phyloP scores from a whole-genome alignment of 2,113 vertebrate genomes.

The Dendrocopos noguchii region DNA sequence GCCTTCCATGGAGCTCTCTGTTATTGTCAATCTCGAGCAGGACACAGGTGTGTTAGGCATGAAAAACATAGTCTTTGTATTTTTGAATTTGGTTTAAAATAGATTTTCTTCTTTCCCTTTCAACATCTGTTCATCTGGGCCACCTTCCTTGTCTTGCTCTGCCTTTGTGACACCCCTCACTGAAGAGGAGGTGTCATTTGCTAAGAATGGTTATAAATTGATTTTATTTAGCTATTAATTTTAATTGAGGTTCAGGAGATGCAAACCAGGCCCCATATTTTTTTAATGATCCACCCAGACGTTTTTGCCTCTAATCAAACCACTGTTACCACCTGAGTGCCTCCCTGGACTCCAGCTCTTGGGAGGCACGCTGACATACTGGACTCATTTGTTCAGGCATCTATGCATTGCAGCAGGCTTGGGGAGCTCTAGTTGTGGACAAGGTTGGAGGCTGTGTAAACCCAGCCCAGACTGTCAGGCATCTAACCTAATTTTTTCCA shows the following conservation, averaged over 20 bases:
- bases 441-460: constrained; percentile 4
- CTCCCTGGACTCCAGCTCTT: background rate
- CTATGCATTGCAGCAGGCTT: background rate
- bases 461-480: background rate
- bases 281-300: background rate
- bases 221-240: background rate
- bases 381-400: background rate
- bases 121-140: background rate
- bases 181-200: background rate
- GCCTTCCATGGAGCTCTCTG: background rate
- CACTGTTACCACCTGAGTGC: background rate
- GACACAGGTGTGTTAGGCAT: background rate
- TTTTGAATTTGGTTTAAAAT: background rate
- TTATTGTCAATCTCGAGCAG: background rate
- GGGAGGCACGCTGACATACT: background rate
- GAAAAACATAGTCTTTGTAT: background rate
- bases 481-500: background rate
- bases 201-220: background rate
- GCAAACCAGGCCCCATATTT: background rate
- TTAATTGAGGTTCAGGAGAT: background rate
- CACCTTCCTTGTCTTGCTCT: background rate
- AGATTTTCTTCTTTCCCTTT: background rate
- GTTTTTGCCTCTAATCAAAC: background rate
- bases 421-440: background rate
- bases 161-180: background rate